Base-by-base conservation (phyloP, 2,113 vertebrate genomes). In the Nicator chloris region DNA sequence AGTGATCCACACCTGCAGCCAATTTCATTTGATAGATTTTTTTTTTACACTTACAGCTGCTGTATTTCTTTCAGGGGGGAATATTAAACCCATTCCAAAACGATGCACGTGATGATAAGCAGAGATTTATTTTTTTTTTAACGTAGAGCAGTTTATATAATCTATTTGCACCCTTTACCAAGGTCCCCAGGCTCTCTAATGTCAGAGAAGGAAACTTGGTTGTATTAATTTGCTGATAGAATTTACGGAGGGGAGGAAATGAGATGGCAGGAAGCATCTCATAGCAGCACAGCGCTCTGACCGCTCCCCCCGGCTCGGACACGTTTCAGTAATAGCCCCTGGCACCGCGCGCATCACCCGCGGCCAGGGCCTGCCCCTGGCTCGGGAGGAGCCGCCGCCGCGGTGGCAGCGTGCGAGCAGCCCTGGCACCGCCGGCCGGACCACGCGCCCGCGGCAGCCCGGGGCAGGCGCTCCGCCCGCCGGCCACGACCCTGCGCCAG, bases 331-430 rank as follows among this genome's bases (percentile, higher is more conserved):
- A 35, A 10, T 8, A 31, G 17, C 15, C 20, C 21, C 2, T 1
- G 4, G 54, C 66, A 19, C 37, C 0, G 11, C 14, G 13, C 0
- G 7, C 27, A 0, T 3, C 27, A 8, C 3, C 6, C 5, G 6
- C 61, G 21, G 76, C 15, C 64, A 3, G 4, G 1, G n/a, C n/a
- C 37, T 3, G n/a, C n/a, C 39, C 13, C 26, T 20, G 6, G 9
- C 26, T 8, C 4, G n/a, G n/a, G 26, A 53, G 27, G 22, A 30
- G 26, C 8, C 21, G 28, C 45, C 9, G 56, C 54, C 42, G 54
- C 42, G 53, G 71, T 2, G 19, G 15, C 40, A 35, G 40, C 40
- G 39, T 13, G 22, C 30, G 37, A 54, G 13, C 39, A 42, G 39
- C 49, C 23, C 26, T 26, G 50, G 50, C 27, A 42, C 30, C 49